Evolutionary conservation across 2,797 vertebrate genomes (phyloP), one percentile per base, ranked within the genome.

Genomic region (Astyanax mexicanus): DNA sequence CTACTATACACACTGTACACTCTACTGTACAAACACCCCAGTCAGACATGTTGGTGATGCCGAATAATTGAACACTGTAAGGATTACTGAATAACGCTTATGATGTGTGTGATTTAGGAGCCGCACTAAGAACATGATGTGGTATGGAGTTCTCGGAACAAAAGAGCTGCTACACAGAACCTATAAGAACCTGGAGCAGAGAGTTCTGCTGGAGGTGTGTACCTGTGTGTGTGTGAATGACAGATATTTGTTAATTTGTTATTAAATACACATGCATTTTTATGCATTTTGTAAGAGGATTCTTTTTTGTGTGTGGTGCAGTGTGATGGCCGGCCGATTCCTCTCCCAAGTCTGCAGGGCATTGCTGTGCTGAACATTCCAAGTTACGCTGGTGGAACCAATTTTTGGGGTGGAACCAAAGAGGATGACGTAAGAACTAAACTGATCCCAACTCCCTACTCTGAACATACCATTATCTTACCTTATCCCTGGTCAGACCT

Each of bases 41-140:
- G 44, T 0, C 17, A 47, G 15, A 47, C 44, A 2, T 42, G 40
- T 3, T 4, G 40, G 12, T 42, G 40, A 12, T 42, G 40, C 4
- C 40, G 13, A 0, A 15, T 6, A 1, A 3, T 44, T 3, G 11
- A 1, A 11, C 47, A 6, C 49, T 19, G 58, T 77, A 13, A 19
- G 10, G 23, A 27, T 1, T 15, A 45, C 7, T 45, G 42, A 12
- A n/a, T 45, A 15, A 17, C 37, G 7, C 6, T 19, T 21, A 23
- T 11, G 27, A 29, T 72, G 25, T 74, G 47, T 74, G 35, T 74
- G 55, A 6, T 49, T 72, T 82, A 96, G 95, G 89, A 98, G 97
- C 87, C 95, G 97, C 19, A 98, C 97, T 15, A 98, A 99, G 89
- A 99, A 99, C 89, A 95, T 97, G 96, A 98, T 99, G 97, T 99